Evolutionary conservation across 2,888 invertebrate species (phyloP).

Genomic region (Argyra leucocephala): DNA sequence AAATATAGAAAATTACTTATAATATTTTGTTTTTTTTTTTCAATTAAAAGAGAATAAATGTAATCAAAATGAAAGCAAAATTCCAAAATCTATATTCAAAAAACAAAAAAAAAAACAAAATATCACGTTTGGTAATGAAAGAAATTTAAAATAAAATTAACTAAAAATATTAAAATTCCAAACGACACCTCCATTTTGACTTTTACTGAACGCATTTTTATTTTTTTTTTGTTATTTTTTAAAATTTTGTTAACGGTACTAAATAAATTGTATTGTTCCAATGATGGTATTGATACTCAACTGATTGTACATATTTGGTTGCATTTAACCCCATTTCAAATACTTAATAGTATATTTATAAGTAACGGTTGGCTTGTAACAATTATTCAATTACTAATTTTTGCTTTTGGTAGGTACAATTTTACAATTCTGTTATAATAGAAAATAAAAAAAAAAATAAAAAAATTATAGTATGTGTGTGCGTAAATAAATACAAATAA

Average conservation of each 20-base stretch:
- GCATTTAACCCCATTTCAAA: background rate
- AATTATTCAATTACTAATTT: no score
- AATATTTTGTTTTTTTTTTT: background rate
- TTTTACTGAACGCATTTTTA: background rate
- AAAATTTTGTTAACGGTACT: background rate
- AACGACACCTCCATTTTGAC: background rate
- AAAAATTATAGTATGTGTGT: background rate
- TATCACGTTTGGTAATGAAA: no score
- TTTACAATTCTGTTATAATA: slow-evolving; percentile 16
- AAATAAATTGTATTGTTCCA: background rate
- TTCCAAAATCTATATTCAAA: background rate
- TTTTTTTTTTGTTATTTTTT: background rate
- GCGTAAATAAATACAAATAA: background rate
- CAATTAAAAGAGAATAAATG: background rate
- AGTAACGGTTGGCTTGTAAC: background rate
- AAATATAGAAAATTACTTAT: background rate
- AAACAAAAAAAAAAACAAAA: no score
- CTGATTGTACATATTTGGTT: background rate
- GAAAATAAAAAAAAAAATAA: background rate
- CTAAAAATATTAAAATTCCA: background rate
- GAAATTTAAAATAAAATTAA: no score
- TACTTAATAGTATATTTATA: no score
- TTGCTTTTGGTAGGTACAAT: slow-evolving; percentile 17
- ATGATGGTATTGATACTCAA: background rate
- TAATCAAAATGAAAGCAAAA: slow-evolving; percentile 1